Evolutionary conservation across 2,888 invertebrate species (phyloP).

Genomic region (Cyclophora punctaria): DNA sequence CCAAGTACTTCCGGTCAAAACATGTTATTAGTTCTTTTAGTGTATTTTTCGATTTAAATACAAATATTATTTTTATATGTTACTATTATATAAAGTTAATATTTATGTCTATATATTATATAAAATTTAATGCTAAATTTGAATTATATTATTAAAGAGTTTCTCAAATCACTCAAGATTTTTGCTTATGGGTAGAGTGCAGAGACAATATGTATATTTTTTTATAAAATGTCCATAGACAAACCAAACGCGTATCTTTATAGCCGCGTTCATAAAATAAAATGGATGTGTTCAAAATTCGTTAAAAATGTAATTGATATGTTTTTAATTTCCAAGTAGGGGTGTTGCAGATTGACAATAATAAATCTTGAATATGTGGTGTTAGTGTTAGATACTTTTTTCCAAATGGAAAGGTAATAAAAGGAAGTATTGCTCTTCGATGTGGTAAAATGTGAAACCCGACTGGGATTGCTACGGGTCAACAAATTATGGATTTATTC

Average conservation of each 20-base stretch:
- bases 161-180: background rate
- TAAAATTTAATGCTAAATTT: too few species aligned
- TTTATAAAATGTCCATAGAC: slow-evolving; percentile 8
- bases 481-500: too few species aligned
- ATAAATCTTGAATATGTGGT: too few species aligned
- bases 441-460: too few species aligned
- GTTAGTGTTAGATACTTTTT: too few species aligned
- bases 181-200: slow-evolving; percentile 25
- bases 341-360: too few species aligned
- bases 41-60: background rate
- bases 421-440: too few species aligned
- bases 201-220: slow-evolving; percentile 18
- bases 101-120: too few species aligned
- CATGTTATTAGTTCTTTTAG: background rate
- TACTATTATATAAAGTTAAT: background rate
- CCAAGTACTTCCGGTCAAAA: slow-evolving; percentile 52
- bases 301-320: background rate
- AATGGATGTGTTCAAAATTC: background rate
- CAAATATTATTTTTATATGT: background rate
- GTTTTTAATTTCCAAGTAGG: too few species aligned
- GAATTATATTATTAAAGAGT: slow-evolving; percentile 2
- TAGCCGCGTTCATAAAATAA: slow-evolving; percentile 17
- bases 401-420: too few species aligned
- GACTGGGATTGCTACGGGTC: too few species aligned
- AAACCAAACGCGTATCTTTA: slow-evolving; percentile 1